Evolutionary conservation across 2,888 invertebrate species (phyloP).

Genomic region (Noctua comes): DNA sequence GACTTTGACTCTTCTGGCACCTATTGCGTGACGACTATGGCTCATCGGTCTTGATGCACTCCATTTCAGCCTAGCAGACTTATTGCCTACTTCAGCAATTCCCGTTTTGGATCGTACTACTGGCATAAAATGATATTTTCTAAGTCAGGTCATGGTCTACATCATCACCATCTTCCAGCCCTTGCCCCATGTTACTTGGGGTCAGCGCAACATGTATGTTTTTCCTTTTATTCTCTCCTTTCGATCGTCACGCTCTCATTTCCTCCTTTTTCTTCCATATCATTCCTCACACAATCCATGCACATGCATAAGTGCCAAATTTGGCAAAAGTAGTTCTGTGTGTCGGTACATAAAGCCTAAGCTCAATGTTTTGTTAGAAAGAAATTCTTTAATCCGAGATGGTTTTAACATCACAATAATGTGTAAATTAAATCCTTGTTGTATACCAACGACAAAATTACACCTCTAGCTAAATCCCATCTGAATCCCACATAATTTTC

Average conservation of each 20-base stretch:
- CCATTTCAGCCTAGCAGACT: not conserved
- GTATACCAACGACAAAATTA: not conserved
- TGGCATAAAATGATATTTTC: too few relatives aligned
- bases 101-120: not conserved
- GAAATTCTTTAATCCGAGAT: not conserved
- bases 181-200: too few relatives aligned
- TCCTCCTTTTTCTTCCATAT: too few relatives aligned
- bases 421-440: not conserved
- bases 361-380: not conserved
- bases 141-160: not conserved
- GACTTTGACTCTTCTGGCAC: too few relatives aligned
- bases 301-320: not conserved
- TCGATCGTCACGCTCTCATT: too few relatives aligned
- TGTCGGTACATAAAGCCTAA: not conserved
- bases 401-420: not conserved
- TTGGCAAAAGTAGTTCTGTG: not conserved
- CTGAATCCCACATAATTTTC: conserved; percentile 31
- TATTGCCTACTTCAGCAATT: not conserved
- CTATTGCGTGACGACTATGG: not conserved
- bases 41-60: not conserved
- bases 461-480: not conserved
- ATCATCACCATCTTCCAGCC: too few relatives aligned
- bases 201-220: too few relatives aligned
- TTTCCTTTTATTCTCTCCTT: too few relatives aligned
- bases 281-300: too few relatives aligned